Evolutionary conservation across 2,888 invertebrate species (phyloP).

Genomic region (Sesia apiformis): DNA sequence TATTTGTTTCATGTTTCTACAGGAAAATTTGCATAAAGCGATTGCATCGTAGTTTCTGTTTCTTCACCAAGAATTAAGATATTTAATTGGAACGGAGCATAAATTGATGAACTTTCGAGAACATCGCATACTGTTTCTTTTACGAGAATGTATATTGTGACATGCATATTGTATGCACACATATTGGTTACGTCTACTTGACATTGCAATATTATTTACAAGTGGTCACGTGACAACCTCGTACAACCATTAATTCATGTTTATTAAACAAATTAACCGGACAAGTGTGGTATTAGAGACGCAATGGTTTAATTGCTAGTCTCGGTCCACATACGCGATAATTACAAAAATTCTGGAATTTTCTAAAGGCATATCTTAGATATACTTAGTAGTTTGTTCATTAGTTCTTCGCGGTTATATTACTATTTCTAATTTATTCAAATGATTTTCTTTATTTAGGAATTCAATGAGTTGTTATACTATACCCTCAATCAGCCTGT

Average conservation of each 20-base stretch:
- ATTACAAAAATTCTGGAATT: constrained; percentile 16
- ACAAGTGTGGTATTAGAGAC: constrained; percentile 29
- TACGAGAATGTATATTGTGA: neutral
- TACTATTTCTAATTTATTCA: too few species aligned
- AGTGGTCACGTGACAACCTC: constrained; percentile 40
- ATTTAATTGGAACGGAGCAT: too few species aligned
- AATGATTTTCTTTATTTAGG: too few species aligned
- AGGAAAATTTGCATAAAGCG: too few species aligned
- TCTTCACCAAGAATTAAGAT: too few species aligned
- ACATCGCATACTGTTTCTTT: neutral
- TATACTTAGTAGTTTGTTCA: too few species aligned
- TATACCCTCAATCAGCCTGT: too few species aligned
- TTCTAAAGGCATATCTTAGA: neutral
- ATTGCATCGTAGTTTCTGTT: too few species aligned
- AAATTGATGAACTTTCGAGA: too few species aligned
- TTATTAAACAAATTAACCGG: constrained; percentile 66
- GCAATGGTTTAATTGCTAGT: constrained; percentile 23
- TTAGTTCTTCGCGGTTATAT: too few species aligned
- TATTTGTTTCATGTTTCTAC: too few species aligned
- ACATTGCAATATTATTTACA: constrained; percentile 51
- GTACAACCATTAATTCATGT: constrained; percentile 55
- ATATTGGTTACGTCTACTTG: constrained; percentile 43
- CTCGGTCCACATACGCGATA: constrained; percentile 9
- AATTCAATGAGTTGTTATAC: too few species aligned
- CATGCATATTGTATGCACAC: neutral